These are phyloP conservation scores for Lemur catta DNA, from an alignment of 2,797 vertebrate genomes.

Conservation along the genomic window DNA sequence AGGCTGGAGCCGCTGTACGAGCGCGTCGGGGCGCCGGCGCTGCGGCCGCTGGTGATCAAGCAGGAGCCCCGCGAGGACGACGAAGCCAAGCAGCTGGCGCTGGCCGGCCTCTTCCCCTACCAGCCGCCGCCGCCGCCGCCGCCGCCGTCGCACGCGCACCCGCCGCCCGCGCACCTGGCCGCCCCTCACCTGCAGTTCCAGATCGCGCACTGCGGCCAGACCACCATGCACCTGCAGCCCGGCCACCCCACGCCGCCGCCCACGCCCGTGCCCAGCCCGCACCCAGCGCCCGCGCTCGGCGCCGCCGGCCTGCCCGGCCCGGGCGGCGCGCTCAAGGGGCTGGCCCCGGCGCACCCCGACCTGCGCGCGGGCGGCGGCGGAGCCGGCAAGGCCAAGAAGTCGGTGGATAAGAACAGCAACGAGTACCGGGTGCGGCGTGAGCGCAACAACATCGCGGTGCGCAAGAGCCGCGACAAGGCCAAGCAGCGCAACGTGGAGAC, in stretches of 20 bases:
- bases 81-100: conserved; percentile 86
- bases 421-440: conserved; percentile 97
- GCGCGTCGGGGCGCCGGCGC: conserved; percentile 85
- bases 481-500: conserved; percentile 98
- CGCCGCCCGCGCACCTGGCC: conserved; percentile 84
- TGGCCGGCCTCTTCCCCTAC: conserved; percentile 86
- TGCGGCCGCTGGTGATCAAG: conserved; percentile 94
- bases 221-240: conserved; percentile 96
- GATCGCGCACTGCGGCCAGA: conserved; percentile 96
- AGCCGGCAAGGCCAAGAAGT: conserved; percentile 91
- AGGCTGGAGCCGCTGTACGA: conserved; percentile 92
- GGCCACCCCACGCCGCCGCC: conserved; percentile 97
- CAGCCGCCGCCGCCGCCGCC: conserved; percentile 81
- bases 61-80: conserved; percentile 95
- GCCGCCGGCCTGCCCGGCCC: conserved; percentile 78
- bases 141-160: conserved; percentile 81
- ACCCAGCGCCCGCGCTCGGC: conserved; percentile 82
- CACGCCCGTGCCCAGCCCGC: conserved; percentile 96
- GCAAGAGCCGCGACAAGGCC: conserved; percentile 98
- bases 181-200: conserved; percentile 95
- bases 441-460: conserved; percentile 98
- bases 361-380: conserved; percentile 80
- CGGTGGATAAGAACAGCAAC: conserved; percentile 94
- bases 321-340: conserved; percentile 85
- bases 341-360: conserved; percentile 83